Evolutionary conservation across 2,888 invertebrate species (phyloP), one percentile per base, ranked within the genome.

Genomic region (Reticulitermes lucifugus): DNA sequence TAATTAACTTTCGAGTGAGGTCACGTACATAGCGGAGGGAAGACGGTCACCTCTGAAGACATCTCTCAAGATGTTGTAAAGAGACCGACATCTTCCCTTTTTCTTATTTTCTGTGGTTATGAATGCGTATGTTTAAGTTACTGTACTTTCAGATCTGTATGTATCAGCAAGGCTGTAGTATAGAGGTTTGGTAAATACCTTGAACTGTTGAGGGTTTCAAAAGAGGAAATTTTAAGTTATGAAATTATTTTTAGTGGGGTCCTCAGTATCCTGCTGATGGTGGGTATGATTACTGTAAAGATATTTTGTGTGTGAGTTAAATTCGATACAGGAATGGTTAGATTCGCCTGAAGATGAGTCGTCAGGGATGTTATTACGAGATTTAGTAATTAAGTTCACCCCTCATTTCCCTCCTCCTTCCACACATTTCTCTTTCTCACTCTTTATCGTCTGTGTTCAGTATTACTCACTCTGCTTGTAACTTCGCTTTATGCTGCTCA

Each of bases 1-100:
- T 90, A 90, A 90, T 90, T 90, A 90, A 90, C 84, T 86, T 83
- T 79, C 35, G 80, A 83, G 83, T 55, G 79, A 83, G 70, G 81
- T 81, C 81, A 65, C 81, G 21, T 70, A 43, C 25, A 81, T 55
- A 73, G 21, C 25, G 70, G 25, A n/a, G 7, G 70, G n/a, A 70
- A 70, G 70, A 70, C 70, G n/a, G 70, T 9, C 70, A 70, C n/a
- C 29, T 70, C 25, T 25, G 70, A 6, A 70, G 6, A 25, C 70
- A 70, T 73, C 41, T 73, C 73, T 73, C 73, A 41, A 41, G 73
- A 73, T 41, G 73, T 18, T 73, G 6, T 35, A 12, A 41, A 73
- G 73, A 10, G 35, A 21, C 29, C 73, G 73, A 73, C 41, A 41
- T 71, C 35, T 71, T 73, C 41, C 10, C 21, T 41, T 73, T 70